These are phyloP conservation scores for Galaxea fascicularis DNA, from an alignment of 92 coral and sea anemone genomes.

Conservation along the genomic window DNA sequence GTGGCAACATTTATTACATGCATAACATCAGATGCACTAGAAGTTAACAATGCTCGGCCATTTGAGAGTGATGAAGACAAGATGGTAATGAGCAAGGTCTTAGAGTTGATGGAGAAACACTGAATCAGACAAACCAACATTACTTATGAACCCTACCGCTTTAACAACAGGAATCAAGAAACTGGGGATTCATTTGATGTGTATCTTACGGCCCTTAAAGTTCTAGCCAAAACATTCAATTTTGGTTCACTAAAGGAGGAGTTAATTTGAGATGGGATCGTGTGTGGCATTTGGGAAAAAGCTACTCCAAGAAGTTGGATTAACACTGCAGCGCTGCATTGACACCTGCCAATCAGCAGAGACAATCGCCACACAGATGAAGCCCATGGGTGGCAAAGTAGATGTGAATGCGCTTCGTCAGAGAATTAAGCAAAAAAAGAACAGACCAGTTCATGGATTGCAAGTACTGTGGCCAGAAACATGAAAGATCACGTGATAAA, in stretches of 20 bases:
- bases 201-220: conserved; percentile 35
- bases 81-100: conserved; percentile 35
- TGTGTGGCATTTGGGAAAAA: conserved; percentile 24
- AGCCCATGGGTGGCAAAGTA: conserved; percentile 33
- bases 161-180: conserved; percentile 60
- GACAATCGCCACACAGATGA: conserved; percentile 39
- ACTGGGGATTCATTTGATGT: conserved; percentile 53
- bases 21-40: conserved; percentile 24
- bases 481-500: conserved; percentile 41
- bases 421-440: conserved; percentile 26
- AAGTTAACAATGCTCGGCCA: conserved; percentile 47
- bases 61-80: conserved; percentile 44
- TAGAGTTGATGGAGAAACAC: conserved; percentile 44
- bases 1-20: conserved; percentile 46
- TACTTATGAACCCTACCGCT: conserved; percentile 62
- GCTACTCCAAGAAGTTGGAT: conserved; percentile 21
- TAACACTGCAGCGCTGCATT: conserved; percentile 50
- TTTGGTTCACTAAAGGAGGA: conserved; percentile 54
- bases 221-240: conserved; percentile 50
- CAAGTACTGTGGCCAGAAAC: conserved; percentile 55
- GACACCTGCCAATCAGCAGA: conserved; percentile 52
- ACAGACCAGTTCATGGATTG: conserved; percentile 32
- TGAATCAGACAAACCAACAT: conserved; percentile 61
- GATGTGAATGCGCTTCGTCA: conserved; percentile 16
- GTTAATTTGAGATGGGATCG: conserved; percentile 49